phyloP scores from a whole-genome alignment of 2,888 invertebrate species.

The Sympetrum striolatum region DNA sequence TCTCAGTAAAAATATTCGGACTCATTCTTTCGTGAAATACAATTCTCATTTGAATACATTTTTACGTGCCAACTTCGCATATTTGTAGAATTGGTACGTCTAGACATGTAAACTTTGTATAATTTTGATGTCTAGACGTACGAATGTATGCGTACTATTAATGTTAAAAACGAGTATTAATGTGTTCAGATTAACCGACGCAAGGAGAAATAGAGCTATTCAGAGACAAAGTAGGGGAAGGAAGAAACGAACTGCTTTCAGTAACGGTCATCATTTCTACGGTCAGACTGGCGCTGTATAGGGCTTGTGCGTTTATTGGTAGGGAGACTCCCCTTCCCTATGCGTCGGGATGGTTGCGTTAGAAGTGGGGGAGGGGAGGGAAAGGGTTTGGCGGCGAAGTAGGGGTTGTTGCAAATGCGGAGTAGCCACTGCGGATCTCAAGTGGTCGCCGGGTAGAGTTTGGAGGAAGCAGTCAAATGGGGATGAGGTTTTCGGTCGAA shows the following conservation, averaged over 20 bases:
- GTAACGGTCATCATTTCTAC: slow-evolving; percentile 12
- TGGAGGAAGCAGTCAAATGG: slow-evolving; percentile 36
- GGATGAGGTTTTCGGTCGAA: slow-evolving; percentile 22
- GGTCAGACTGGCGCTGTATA: slow-evolving; percentile 18
- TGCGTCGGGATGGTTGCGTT: slow-evolving; percentile 26
- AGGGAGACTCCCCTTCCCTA: background rate
- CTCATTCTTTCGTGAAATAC: no score
- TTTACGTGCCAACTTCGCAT: no score
- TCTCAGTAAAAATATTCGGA: no score
- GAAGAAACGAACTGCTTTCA: background rate
- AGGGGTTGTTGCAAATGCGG: slow-evolving; percentile 38
- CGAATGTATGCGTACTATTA: background rate
- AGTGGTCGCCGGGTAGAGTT: slow-evolving; percentile 36
- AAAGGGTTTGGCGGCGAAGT: background rate
- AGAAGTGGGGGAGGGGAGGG: background rate
- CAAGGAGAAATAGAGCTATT: background rate
- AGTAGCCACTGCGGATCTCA: slow-evolving; percentile 36
- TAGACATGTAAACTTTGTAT: no score
- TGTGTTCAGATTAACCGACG: background rate
- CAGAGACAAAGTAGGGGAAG: background rate
- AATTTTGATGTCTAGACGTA: background rate
- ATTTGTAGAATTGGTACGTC: no score
- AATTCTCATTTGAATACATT: no score
- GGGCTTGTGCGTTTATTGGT: slow-evolving; percentile 15
- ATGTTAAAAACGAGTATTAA: no score